Evolutionary conservation across 2,888 invertebrate species (phyloP).

Genomic region (Cephus rjabovi): DNA sequence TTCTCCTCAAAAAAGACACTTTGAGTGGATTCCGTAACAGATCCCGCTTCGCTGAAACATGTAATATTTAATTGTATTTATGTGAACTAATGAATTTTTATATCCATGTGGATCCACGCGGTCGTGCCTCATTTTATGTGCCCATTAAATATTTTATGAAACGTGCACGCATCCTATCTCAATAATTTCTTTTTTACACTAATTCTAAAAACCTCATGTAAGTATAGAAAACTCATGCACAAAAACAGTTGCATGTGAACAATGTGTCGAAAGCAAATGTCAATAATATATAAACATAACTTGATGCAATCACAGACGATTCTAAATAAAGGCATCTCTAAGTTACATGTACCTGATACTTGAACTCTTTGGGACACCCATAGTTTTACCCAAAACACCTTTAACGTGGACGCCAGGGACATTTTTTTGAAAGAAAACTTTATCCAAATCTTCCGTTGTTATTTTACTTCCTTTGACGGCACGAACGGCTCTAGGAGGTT

Average conservation of each 20-base stretch:
- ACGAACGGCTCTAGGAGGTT: slow-evolving; percentile 70
- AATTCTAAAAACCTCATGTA: background rate
- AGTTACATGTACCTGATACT: background rate
- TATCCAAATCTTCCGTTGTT: slow-evolving; percentile 73
- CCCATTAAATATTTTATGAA: no score
- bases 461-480: slow-evolving; percentile 69
- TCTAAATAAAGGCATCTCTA: background rate
- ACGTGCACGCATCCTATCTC: no score
- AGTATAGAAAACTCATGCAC: background rate
- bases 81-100: background rate
- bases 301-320: no score
- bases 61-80: slow-evolving; percentile 11
- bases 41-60: slow-evolving; percentile 32
- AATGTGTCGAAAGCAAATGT: no score
- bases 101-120: slow-evolving; percentile 5
- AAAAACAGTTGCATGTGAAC: no score
- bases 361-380: slow-evolving; percentile 26
- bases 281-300: no score
- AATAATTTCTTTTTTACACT: background rate
- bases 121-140: no score
- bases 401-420: slow-evolving; percentile 69
- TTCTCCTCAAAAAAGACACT: slow-evolving; percentile 66
- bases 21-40: slow-evolving; percentile 40
- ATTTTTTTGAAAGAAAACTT: slow-evolving; percentile 72
- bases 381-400: slow-evolving; percentile 61